Base-by-base conservation (phyloP, 1,140 invertebrate species). In the Plutomurus gul region DNA sequence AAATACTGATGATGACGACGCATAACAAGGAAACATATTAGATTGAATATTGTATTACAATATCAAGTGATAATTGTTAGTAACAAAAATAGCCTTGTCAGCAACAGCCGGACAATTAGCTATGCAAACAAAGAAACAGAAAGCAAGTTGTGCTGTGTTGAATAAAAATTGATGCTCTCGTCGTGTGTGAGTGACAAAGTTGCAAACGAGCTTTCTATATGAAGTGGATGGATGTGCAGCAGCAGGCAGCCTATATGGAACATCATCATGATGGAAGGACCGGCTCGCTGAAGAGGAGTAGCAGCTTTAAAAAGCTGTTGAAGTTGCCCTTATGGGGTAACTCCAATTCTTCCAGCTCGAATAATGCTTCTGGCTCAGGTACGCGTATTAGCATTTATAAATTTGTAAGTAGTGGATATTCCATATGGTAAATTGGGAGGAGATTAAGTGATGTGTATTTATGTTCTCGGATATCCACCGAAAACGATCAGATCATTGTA, bases 221-320 rank as follows among this genome's bases (percentile, higher is more conserved):
- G 76, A 78, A 81, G 76, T 84, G 81, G 72, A 82, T 82, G 82
- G 81, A 81, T 76, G 72, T 72, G 30, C 60, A 75, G 51, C 49
- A 60, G 70, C 36, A 73, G 51, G 13, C 70, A 75, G 75, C 47
- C 81, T 85, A 81, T 82, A 85, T 86, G 85, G 85, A 86, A 84
- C 82, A 84, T 60, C 77, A 78, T 85, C 77, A 78, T 85, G 85
- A 83, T 83, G 82, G 84, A 75, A 84, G 85, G 39, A 73, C 46
- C 80, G 79, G 78, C 16, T 81, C 88, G 84, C 84, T 90, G 84
- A 87, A 89, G 85, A 83, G 90, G 81, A 89, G 88, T 85, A 89
- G 88, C 82, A 90, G 89, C 84, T 89, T 91, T 83, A 90, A 91
- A 86, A 89, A 89, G 83, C 86, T 90, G 30, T 85, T 90, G 40